Percentiles rank a stretch among this genome's conserved stretches.
phyloP scores from a whole-genome alignment of 2,797 vertebrate species.

The Kryptopterus vitreolus region DNA sequence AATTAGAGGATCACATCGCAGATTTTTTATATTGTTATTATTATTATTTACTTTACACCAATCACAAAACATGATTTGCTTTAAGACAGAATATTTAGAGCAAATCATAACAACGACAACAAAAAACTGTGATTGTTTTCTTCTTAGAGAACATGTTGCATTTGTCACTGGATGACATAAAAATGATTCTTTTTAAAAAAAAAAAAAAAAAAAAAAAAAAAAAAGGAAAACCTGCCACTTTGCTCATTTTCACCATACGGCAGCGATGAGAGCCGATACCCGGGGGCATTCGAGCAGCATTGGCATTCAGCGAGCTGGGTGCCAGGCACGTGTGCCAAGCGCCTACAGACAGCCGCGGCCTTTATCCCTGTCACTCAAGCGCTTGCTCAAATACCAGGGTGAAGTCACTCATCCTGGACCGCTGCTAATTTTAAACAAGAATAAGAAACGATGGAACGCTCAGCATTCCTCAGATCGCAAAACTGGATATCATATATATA shows the following conservation, averaged over 20 bases:
- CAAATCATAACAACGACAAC: background rate
- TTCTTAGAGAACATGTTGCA: background rate
- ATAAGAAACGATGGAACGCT: background rate
- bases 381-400: slow-evolving; percentile 33
- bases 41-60: background rate
- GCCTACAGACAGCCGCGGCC: slow-evolving; percentile 48
- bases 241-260: slow-evolving; percentile 33
- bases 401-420: slow-evolving; percentile 18
- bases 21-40: too few species aligned
- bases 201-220: slow-evolving; percentile 32
- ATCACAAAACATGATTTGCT: background rate
- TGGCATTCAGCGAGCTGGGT: slow-evolving; percentile 54
- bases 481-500: background rate
- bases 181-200: slow-evolving; percentile 1
- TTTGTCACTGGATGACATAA: background rate
- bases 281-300: slow-evolving; percentile 44
- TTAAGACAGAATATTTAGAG: background rate
- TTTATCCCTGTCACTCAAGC: slow-evolving; percentile 55
- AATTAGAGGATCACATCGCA: background rate
- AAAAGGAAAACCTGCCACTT: slow-evolving; percentile 43
- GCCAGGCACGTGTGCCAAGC: slow-evolving; percentile 35
- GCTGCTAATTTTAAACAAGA: slow-evolving; percentile 3
- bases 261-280: slow-evolving; percentile 35
- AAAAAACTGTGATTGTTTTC: background rate
- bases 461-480: background rate